Percentiles rank a stretch among this genome's conserved stretches.
These are phyloP conservation scores for Phyllotreta cruciferae DNA, from an alignment of 2,888 invertebrate genomes.

Conservation along the genomic window DNA sequence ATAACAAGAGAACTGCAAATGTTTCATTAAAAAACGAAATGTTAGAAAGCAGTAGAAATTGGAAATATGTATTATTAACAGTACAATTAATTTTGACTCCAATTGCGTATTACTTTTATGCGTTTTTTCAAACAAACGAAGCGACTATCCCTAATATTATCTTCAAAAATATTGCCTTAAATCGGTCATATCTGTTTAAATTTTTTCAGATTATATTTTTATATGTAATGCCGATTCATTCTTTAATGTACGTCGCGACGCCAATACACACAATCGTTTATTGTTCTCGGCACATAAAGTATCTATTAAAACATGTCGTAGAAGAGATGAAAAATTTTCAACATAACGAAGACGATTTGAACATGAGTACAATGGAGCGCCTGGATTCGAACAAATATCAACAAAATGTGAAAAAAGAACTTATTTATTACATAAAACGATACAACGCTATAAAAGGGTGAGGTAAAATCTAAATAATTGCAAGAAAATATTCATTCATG, in stretches of 20 bases:
- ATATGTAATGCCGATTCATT: neutral
- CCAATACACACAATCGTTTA: neutral
- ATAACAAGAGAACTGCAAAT: neutral
- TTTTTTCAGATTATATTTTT: neutral
- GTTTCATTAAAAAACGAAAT: neutral
- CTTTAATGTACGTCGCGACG: neutral
- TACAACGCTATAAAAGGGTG: too few species aligned
- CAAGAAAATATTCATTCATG: too few species aligned
- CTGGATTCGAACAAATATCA: too few species aligned
- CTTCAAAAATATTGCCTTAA: too few species aligned
- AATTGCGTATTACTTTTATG: too few species aligned
- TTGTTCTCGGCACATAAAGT: neutral
- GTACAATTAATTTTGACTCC: too few species aligned
- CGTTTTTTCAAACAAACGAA: too few species aligned
- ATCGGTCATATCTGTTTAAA: neutral
- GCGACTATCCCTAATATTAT: too few species aligned
- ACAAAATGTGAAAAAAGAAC: too few species aligned
- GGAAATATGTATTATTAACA: neutral
- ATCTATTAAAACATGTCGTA: neutral
- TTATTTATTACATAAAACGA: too few species aligned
- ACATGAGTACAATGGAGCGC: too few species aligned
- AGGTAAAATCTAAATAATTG: too few species aligned
- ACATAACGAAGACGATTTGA: neutral
- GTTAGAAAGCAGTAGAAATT: neutral
- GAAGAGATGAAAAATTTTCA: slow-evolving; percentile 1